Evolutionary conservation across 2,113 vertebrate genomes (phyloP).

Genomic region (Mesoclemmys tuberculata): DNA sequence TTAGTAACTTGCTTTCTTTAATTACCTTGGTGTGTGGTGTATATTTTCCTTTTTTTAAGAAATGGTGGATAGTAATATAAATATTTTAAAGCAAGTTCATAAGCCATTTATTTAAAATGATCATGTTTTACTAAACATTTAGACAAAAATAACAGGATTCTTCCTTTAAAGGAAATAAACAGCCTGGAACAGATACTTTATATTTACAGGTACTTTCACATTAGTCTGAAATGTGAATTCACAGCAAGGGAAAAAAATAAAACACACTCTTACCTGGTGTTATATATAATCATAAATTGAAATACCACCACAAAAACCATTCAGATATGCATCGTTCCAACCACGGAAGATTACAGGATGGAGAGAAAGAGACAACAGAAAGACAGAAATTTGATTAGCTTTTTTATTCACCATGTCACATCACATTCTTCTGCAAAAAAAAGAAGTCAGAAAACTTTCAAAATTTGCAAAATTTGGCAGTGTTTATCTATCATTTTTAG

Average conservation of each 20-base stretch:
- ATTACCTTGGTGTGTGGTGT: neutral
- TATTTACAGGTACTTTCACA: neutral
- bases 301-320: constrained; percentile 8
- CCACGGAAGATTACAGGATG: neutral
- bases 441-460: neutral
- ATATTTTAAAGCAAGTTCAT: neutral
- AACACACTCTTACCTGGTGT: neutral
- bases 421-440: neutral
- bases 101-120: neutral
- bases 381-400: neutral
- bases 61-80: neutral
- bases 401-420: constrained; percentile 16
- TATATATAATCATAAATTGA: neutral
- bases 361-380: neutral
- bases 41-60: neutral
- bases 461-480: neutral
- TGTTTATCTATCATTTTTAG: neutral
- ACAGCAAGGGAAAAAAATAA: neutral
- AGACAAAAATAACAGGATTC: neutral
- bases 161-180: neutral
- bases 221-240: neutral
- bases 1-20: neutral
- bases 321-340: neutral
- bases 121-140: neutral
- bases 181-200: neutral